phyloP scores from a whole-genome alignment of 2,113 vertebrate species.

The Toxotes jaculatrix region DNA sequence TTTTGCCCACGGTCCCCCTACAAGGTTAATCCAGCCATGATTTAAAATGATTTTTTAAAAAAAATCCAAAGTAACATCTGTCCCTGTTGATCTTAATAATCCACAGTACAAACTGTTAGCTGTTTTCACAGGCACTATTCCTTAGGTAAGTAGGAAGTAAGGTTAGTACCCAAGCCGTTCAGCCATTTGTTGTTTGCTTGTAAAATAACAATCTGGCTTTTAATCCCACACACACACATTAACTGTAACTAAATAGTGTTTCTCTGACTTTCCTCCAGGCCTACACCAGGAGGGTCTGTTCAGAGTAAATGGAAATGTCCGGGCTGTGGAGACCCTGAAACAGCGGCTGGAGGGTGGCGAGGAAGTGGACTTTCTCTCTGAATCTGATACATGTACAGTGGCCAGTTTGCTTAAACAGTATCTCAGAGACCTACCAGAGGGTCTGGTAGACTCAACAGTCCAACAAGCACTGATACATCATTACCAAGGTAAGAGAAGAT shows the following conservation, averaged over 20 bases:
- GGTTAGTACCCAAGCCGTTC: background rate
- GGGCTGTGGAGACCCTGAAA: constrained; percentile 88
- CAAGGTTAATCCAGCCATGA: too few species aligned
- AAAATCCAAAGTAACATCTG: too few species aligned
- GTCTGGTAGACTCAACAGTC: constrained; percentile 85
- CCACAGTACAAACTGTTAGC: too few species aligned
- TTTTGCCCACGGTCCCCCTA: too few species aligned
- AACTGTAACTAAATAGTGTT: constrained; percentile 3
- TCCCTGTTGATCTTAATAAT: too few species aligned
- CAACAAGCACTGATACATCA: constrained; percentile 86
- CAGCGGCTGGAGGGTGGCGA: constrained; percentile 86
- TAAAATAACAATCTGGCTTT: background rate
- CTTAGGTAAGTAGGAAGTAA: background rate
- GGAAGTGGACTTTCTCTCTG: constrained; percentile 82
- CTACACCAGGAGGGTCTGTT: constrained; percentile 94
- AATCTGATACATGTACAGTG: constrained; percentile 86
- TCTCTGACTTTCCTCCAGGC: constrained; percentile 80
- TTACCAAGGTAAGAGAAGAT: constrained; percentile 83
- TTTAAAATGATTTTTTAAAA: too few species aligned
- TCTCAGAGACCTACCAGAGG: constrained; percentile 90
- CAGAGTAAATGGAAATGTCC: constrained; percentile 91
- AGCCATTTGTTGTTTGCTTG: too few species aligned
- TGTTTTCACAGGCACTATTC: background rate
- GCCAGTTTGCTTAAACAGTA: constrained; percentile 94
- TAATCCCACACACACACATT: background rate